Evolutionary conservation across 2,797 vertebrate genomes (phyloP).

Genomic region (Phataginus tetradactyla): DNA sequence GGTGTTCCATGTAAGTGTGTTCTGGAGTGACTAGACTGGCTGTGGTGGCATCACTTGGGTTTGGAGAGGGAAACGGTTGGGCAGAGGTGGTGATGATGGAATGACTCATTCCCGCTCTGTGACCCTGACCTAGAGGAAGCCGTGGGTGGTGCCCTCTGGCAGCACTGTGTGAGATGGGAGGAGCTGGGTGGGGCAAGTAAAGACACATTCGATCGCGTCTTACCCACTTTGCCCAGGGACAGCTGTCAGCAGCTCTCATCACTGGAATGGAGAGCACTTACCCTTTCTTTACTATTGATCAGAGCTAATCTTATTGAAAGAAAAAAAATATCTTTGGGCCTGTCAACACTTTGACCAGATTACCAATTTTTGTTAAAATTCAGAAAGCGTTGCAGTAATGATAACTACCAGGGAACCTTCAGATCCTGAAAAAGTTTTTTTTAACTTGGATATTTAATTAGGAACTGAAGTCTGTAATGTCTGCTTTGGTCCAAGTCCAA

Average conservation of each 20-base stretch:
- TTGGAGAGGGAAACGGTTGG: not conserved
- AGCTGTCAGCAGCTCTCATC: not conserved
- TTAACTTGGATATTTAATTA: not conserved
- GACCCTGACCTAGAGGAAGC: not conserved
- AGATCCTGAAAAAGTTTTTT: not conserved
- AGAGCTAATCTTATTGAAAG: not conserved
- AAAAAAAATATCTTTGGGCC: not conserved
- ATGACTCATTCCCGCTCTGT: not conserved
- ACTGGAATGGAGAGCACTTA: not conserved
- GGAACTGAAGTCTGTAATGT: not conserved
- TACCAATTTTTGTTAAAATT: conserved; percentile 4
- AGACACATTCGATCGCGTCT: not conserved
- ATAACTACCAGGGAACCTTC: not conserved
- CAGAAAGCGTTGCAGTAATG: not conserved
- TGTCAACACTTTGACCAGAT: not conserved
- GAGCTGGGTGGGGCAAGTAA: not conserved
- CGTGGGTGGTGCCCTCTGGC: accelerated
- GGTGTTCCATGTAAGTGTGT: not conserved
- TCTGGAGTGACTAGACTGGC: no score
- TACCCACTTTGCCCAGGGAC: not conserved
- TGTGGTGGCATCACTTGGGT: not conserved
- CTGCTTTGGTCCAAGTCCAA: not conserved
- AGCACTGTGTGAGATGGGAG: not conserved
- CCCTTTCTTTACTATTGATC: not conserved
- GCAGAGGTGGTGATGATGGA: not conserved